Evolutionary conservation across 2,113 vertebrate species (phyloP), one percentile per base, ranked within the genome.

Genomic region (Gila orcuttii): DNA sequence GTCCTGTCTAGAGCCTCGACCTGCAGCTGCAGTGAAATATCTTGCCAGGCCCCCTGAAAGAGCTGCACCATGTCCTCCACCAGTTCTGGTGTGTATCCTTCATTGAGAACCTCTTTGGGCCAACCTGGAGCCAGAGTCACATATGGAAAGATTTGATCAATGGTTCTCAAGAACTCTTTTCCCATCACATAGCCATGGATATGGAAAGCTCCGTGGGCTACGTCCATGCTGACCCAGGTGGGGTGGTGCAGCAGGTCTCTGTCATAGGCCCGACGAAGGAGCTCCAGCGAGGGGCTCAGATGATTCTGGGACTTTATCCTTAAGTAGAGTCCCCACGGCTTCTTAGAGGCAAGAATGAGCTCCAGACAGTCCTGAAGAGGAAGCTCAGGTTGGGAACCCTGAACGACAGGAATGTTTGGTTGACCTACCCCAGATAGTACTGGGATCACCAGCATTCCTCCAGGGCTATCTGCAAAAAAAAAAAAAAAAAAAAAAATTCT

Each of bases 201-300:
- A 2, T 9, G 50, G 74, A 94, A 92, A 25, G 80, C 86, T 59
- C 90, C 89, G 0, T 93, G 85, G 55, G 92, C 90, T 71, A 93
- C 19, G 0, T 93, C 94, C 94, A 95, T 91, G 85, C 92, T 93
- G 1, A 97, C 75, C 96, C 96, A 96, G 31, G 95, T 90, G 0
- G 96, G 96, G 59, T 90, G 84, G 79, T 90, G 85, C n/a, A 97
- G 93, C 13, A 28, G 45, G 64, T 92, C 88, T 0, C 79, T 81
- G 31, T 81, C 8, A 31, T 95, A 95, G 9, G 91, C 87, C 3
- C 52, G 75, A 1, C 86, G 88, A 66, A 96, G 94, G 1, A 91
- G 39, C 1, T 60, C 17, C 15, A 96, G 93, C 0, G 94, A 87
- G 0, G 88, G 90, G 25, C 88, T 88, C 17, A 96, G 94, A 36